Evolutionary conservation across 2,797 vertebrate genomes (phyloP), one percentile per base, ranked within the genome.

Genomic region (Lagorchestes hirsutus): DNA sequence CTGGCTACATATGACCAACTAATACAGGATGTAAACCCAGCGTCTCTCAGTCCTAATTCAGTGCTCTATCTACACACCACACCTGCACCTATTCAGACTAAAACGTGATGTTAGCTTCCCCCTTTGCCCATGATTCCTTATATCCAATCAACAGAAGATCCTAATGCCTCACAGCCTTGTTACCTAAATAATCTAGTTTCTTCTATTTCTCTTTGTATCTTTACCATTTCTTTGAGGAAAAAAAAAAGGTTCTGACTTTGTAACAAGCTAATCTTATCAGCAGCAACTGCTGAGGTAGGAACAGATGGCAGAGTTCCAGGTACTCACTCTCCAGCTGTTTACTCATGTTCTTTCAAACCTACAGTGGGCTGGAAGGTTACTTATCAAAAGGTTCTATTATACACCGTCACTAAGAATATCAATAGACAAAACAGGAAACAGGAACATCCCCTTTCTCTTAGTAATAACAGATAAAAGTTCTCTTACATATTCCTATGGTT

Each of bases 291-390:
- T 92, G 82, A 56, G 67, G 82, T 31, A 93, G 54, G 27, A 98
- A 54, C 92, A 96, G 93, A 97, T 97, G 97, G 95, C 92, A 94
- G 97, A 94, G 96, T 96, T 93, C 92, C 95, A 97, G 91, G 54
- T 92, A 96, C 59, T 96, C 4, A 16, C 59, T 96, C 90, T 93
- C 93, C 96, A 97, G 92, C 92, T 98, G 91, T 97, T 97, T 96
- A 93, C 93, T 97, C 92, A 95, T 90, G 74, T 96, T 94, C 97
- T 95, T 97, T 97, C 12, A 97, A 97, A 96, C 91, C 31, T 92
- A n/a, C 56, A 90, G 18, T 55, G 95, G 8, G 93, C 93, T 91
- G 50, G 55, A 93, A 96, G 96, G 95, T 92, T 97, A 97, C 92
- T 97, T 74, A 97, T 87, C 50, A 97, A 95, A 93, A 94, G 67